Evolutionary conservation across 1,140 invertebrate genomes (phyloP).

Genomic region (Heliconius nattereri): DNA sequence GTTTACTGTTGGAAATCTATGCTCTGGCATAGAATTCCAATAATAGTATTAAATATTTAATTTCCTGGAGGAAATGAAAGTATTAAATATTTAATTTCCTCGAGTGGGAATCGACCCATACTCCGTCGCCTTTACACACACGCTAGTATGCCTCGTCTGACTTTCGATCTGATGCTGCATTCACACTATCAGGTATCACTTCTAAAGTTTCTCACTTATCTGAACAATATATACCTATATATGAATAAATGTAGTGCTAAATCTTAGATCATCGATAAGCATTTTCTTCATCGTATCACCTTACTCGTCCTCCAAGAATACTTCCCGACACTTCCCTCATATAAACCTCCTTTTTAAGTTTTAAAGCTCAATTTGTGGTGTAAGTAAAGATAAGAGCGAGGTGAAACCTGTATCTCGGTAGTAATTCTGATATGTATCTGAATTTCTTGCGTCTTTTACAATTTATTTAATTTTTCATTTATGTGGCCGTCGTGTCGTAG

Average conservation of each 20-base stretch:
- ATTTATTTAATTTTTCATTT: not conserved
- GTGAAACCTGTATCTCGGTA: not conserved
- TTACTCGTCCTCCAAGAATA: not conserved
- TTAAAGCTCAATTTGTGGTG: not conserved
- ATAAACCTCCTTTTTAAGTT: not conserved
- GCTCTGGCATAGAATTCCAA: too few relatives aligned
- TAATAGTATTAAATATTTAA: too few relatives aligned
- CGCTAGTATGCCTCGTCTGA: too few relatives aligned
- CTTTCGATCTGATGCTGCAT: too few relatives aligned
- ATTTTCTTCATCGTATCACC: not conserved
- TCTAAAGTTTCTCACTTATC: not conserved
- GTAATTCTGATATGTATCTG: not conserved
- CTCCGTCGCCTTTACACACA: too few relatives aligned
- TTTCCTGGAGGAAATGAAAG: too few relatives aligned
- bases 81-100: too few relatives aligned
- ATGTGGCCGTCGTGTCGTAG: not conserved
- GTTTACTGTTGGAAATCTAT: too few relatives aligned
- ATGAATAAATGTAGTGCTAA: conserved; percentile 8
- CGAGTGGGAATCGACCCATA: too few relatives aligned
- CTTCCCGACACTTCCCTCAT: not conserved
- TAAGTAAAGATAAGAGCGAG: not conserved
- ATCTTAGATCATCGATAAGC: not conserved
- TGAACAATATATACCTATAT: not conserved
- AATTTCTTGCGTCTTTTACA: not conserved
- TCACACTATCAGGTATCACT: not conserved